These are phyloP conservation scores for Silvanus unidentatus DNA, from an alignment of 2,888 invertebrate genomes.

Conservation along the genomic window DNA sequence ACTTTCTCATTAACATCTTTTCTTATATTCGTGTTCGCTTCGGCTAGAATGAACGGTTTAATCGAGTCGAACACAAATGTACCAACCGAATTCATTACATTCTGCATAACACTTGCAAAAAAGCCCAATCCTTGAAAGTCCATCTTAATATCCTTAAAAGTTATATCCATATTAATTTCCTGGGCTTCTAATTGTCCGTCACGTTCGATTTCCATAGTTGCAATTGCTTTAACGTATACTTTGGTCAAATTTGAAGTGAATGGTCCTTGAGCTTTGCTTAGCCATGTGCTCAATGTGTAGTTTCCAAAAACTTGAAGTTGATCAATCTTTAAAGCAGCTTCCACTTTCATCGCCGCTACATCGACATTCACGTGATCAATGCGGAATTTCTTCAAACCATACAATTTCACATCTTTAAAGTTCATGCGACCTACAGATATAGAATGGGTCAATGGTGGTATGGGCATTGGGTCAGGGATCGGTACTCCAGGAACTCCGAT, in stretches of 20 bases:
- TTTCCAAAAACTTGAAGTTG: conserved; percentile 65
- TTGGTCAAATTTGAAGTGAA: conserved; percentile 70
- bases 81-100: conserved; percentile 76
- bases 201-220: conserved; percentile 64
- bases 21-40: conserved; percentile 70
- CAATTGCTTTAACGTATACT: conserved; percentile 52
- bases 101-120: conserved; percentile 59
- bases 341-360: conserved; percentile 70
- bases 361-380: conserved; percentile 66
- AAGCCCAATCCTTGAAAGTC: conserved; percentile 79
- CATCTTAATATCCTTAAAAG: conserved; percentile 68
- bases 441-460: conserved; percentile 70
- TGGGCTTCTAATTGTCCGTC: conserved; percentile 73
- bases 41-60: conserved; percentile 74
- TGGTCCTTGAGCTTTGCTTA: conserved; percentile 66
- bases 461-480: conserved; percentile 73
- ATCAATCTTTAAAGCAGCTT: conserved; percentile 66
- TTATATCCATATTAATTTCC: conserved; percentile 72
- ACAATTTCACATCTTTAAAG: conserved; percentile 64
- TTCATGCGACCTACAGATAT: conserved; percentile 63
- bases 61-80: conserved; percentile 79
- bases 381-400: conserved; percentile 73
- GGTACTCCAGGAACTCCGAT: conserved; percentile 73
- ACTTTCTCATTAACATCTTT: conserved; percentile 69
- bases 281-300: conserved; percentile 65